These are phyloP conservation scores for Amphipyra berbera DNA, from an alignment of 2,888 invertebrate species.

Conservation along the genomic window DNA sequence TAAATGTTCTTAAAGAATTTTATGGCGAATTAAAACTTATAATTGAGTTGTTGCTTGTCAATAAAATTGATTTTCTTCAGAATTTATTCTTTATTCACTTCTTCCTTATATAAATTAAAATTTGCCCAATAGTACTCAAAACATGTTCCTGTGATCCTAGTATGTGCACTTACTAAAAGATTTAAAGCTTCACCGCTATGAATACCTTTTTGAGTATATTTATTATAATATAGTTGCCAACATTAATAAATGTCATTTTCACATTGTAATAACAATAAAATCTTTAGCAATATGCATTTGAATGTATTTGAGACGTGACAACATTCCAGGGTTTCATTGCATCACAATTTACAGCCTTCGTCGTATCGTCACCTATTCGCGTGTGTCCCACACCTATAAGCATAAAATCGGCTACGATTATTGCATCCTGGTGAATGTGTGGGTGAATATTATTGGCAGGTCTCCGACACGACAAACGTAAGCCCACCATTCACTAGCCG, in stretches of 20 bases:
- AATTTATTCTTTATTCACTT: neutral
- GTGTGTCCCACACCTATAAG: slow-evolving; percentile 72
- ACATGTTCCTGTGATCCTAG: neutral
- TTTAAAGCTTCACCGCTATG: slow-evolving; percentile 2
- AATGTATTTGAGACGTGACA: slow-evolving; percentile 67
- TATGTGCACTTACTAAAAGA: neutral
- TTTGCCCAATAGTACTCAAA: neutral
- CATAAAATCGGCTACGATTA: slow-evolving; percentile 83
- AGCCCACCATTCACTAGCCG: slow-evolving; percentile 72
- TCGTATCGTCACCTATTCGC: slow-evolving; percentile 72
- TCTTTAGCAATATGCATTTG: slow-evolving; percentile 64
- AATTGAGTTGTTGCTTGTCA: slow-evolving; percentile 29
- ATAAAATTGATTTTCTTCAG: slow-evolving; percentile 12
- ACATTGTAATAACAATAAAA: slow-evolving; percentile 60
- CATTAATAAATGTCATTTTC: slow-evolving; percentile 57
- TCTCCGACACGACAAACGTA: slow-evolving; percentile 79
- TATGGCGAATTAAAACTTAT: slow-evolving; percentile 18
- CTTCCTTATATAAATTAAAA: neutral
- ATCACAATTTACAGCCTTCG: slow-evolving; percentile 72
- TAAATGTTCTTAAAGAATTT: slow-evolving; percentile 20
- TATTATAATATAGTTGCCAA: slow-evolving; percentile 35
- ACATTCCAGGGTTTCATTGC: slow-evolving; percentile 72
- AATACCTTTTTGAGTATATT: slow-evolving; percentile 21
- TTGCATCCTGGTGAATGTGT: slow-evolving; percentile 81
- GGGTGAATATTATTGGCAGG: slow-evolving; percentile 88